Evolutionary conservation across 2,797 vertebrate genomes (phyloP).

Genomic region (Ptychadena robeensis): DNA sequence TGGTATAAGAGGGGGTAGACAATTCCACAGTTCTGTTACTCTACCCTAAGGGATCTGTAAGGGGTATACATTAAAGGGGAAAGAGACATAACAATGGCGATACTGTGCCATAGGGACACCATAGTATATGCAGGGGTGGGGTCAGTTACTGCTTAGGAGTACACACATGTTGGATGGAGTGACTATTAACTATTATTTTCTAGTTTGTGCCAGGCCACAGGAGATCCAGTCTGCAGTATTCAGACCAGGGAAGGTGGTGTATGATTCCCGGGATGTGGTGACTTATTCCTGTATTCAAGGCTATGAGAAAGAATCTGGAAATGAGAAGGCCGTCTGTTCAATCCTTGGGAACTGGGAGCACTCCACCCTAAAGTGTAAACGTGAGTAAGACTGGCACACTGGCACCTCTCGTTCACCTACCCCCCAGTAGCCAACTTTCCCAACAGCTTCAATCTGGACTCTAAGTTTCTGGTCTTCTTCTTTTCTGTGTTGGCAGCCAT

Average conservation of each 20-base stretch:
- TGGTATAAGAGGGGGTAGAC: no score
- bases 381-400: slow-evolving; percentile 75
- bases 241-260: slow-evolving; percentile 70
- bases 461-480: neutral
- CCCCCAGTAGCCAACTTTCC: no score
- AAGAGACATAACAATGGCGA: no score
- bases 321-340: slow-evolving; percentile 75
- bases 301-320: slow-evolving; percentile 67
- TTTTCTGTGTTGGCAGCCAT: slow-evolving; percentile 72
- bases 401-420: no score
- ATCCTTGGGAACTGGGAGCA: slow-evolving; percentile 75
- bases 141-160: no score
- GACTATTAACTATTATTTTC: slow-evolving; percentile 33
- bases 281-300: slow-evolving; percentile 77
- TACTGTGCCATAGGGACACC: no score
- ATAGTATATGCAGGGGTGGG: no score
- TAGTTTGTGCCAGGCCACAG: slow-evolving; percentile 78
- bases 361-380: slow-evolving; percentile 77
- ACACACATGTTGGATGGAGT: no score
- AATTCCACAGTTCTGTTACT: no score
- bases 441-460: neutral
- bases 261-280: slow-evolving; percentile 77
- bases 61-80: no score
- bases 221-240: slow-evolving; percentile 71
- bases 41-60: no score